Conservation (phyloP, 1,140 invertebrate species). For the Penaeus indicus region DNA sequence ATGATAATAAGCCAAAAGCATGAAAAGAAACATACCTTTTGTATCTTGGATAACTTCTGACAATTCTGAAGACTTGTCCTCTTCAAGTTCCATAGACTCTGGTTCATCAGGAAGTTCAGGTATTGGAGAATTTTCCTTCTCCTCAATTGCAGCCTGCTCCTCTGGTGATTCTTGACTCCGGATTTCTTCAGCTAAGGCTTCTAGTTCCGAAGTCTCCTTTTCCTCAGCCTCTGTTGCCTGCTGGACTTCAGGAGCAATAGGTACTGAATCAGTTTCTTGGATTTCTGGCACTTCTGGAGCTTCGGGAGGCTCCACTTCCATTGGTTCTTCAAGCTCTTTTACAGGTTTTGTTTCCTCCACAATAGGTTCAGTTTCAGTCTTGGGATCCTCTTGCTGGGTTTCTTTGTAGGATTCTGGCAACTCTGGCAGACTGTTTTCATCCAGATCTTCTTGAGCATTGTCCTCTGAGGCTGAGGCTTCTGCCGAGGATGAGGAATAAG, state of each 20-base stretch:
- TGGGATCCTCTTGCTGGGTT: neutral
- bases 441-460: slow-evolving; percentile 44
- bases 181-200: no score
- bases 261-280: no score
- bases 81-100: slow-evolving; percentile 12
- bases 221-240: no score
- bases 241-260: no score
- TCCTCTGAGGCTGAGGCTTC: slow-evolving; percentile 49
- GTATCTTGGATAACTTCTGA: no score
- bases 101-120: neutral
- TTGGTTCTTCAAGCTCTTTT: slow-evolving; percentile 5
- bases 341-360: neutral
- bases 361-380: neutral
- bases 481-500: slow-evolving; percentile 51
- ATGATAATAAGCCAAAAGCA: no score
- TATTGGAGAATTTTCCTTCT: no score
- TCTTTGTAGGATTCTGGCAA: neutral
- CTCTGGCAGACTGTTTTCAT: neutral
- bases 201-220: no score
- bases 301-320: neutral
- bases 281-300: neutral
- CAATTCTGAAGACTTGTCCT: no score
- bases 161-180: no score
- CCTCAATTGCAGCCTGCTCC: no score
- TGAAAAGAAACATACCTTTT: no score